These are phyloP conservation scores for Edolisoma coerulescens DNA, from an alignment of 2,113 vertebrate genomes.

Conservation along the genomic window DNA sequence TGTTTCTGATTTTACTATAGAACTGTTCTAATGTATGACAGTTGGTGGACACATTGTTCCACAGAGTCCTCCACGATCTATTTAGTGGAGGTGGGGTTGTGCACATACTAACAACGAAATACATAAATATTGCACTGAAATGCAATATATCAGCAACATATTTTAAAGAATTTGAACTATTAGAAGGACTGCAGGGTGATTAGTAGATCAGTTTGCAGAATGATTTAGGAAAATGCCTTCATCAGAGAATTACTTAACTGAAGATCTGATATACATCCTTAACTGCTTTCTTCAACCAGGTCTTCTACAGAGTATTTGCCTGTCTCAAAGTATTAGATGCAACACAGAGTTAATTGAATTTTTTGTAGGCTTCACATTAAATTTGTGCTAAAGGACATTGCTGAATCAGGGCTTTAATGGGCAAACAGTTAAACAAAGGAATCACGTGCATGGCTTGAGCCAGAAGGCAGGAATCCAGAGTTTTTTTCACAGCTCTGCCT, in stretches of 20 bases:
- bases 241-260: background rate
- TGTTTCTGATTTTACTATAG: background rate
- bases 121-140: background rate
- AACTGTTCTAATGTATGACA: background rate
- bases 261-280: background rate
- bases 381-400: background rate
- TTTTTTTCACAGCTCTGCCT: background rate
- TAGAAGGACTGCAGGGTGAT: background rate
- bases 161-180: background rate
- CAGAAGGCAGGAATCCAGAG: background rate
- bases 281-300: background rate
- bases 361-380: constrained; percentile 11
- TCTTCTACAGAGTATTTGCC: background rate
- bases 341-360: background rate
- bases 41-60: background rate
- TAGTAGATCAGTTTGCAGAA: background rate
- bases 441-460: background rate
- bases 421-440: constrained; percentile 43
- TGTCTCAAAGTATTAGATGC: background rate
- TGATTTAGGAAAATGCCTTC: background rate
- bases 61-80: rapidly evolving
- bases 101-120: background rate
- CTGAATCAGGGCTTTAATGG: constrained; percentile 36
- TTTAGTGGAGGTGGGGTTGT: background rate
- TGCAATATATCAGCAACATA: background rate